Evolutionary conservation across 2,888 invertebrate genomes (phyloP), one percentile per base, ranked within the genome.

Genomic region (Polydrusus cervinus): DNA sequence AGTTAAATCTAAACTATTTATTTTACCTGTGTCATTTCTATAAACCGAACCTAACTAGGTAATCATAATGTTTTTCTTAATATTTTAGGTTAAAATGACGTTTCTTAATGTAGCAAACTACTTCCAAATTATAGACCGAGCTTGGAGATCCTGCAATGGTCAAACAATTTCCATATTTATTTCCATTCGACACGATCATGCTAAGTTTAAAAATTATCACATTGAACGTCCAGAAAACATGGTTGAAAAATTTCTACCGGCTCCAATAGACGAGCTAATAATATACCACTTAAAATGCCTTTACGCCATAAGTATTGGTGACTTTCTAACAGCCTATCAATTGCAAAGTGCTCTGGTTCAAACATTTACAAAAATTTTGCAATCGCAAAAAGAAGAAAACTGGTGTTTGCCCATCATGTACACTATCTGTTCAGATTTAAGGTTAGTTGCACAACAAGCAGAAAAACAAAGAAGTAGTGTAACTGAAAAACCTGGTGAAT

Each of bases 351-450:
- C 90, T 7, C 91, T 95, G 80, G 93, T 95, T 0, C 94, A 95
- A 80, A 89, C 91, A 0, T 92, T 97, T 57, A 93, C 93, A 0
- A 95, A 95, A 85, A 90, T 97, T 68, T 89, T 99, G 61, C 96
- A 97, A 86, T 88, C 91, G 43, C 93, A 95, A 80, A 97, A 96
- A 81, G 98, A 98, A 80, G 97, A 97, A 83, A 99, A 99, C 86
- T 99, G 99, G 99, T 94, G 94, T 80, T 88, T 99, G n/a, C 95
- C 97, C 0, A 91, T 99, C 9, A 95, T 99, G 94, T 96, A 96
- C 83, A 91, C 92, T 0, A 91, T 96, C 13, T 97, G 97, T 82
- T 89, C 97, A 14, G 99, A 99, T 87, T 89, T 99, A 49, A 89
- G 99, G 69, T 73, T 85, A 7, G 89, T 96, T 69, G 95, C 95